Percentiles rank a stretch among this genome's conserved stretches.
phyloP scores from a whole-genome alignment of 2,113 vertebrate species.

The Rhombomys opimus region DNA sequence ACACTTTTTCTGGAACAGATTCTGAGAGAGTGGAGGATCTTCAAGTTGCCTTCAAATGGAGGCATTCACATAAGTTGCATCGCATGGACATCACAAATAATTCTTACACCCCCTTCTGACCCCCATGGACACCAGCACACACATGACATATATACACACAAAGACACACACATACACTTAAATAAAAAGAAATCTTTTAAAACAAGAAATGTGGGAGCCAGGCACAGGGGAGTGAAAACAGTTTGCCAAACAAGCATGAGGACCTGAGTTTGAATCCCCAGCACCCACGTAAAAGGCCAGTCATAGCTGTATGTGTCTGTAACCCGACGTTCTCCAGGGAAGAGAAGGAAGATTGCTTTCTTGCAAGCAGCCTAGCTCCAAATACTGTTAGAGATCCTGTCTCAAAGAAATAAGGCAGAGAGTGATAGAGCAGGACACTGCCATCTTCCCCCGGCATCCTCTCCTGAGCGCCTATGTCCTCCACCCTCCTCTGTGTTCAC shows the following conservation, averaged over 20 bases:
- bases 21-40: conserved; percentile 23
- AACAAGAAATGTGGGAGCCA: neutral
- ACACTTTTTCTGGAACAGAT: neutral
- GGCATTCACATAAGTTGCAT: neutral
- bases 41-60: conserved; percentile 17
- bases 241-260: neutral
- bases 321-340: neutral
- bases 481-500: neutral
- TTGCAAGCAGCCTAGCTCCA: neutral
- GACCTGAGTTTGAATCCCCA: neutral
- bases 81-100: neutral
- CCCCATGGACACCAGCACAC: neutral
- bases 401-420: neutral
- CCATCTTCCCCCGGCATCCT: neutral
- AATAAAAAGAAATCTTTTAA: neutral
- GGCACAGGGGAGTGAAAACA: neutral
- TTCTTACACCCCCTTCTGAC: neutral
- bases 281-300: neutral
- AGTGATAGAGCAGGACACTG: neutral
- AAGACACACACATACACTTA: neutral
- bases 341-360: neutral
- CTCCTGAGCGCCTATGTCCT: neutral
- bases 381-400: neutral
- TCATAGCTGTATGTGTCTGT: neutral
- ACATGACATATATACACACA: neutral